Conservation (phyloP, 2,888 invertebrate genomes). For the Aleiodes leptofemur region DNA sequence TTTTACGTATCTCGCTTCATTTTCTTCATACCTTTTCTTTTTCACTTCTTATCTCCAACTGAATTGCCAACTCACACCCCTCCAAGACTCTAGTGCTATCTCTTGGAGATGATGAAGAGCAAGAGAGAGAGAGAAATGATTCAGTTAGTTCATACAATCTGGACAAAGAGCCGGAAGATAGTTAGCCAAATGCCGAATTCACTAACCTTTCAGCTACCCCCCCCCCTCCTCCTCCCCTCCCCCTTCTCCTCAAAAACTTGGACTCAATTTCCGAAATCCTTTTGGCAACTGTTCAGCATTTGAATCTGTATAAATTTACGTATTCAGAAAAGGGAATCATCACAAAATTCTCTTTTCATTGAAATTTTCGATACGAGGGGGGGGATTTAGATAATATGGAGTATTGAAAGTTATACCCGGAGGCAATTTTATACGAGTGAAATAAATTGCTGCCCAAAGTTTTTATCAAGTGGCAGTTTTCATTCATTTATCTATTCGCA, state of each 20-base stretch:
- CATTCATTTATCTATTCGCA: slow-evolving; percentile 1
- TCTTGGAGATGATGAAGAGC: too few species aligned
- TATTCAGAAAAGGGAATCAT: background rate
- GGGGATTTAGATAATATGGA: too few species aligned
- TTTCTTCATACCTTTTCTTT: slow-evolving; percentile 13
- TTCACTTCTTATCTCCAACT: background rate
- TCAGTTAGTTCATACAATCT: slow-evolving; percentile 38
- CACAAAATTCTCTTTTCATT: background rate
- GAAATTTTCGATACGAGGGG: background rate
- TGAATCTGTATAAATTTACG: background rate
- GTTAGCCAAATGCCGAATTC: slow-evolving; percentile 41
- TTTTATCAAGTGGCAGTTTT: background rate
- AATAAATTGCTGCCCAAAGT: too few species aligned
- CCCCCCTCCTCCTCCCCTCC: background rate
- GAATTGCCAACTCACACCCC: background rate
- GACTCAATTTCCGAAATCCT: slow-evolving; percentile 29
- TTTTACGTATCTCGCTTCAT: slow-evolving; percentile 23
- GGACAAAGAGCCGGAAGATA: slow-evolving; percentile 44
- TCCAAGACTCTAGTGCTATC: slow-evolving; percentile 9
- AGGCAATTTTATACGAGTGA: too few species aligned
- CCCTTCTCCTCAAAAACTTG: background rate
- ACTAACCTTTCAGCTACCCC: background rate
- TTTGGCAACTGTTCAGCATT: slow-evolving; percentile 31
- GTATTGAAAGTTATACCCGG: too few species aligned
- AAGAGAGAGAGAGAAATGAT: slow-evolving; percentile 13